A percentile compares a stretch with the other conserved stretches of the same genome.
Conservation (phyloP, 2,888 invertebrate species). For the Eristalinus sepulchralis region DNA sequence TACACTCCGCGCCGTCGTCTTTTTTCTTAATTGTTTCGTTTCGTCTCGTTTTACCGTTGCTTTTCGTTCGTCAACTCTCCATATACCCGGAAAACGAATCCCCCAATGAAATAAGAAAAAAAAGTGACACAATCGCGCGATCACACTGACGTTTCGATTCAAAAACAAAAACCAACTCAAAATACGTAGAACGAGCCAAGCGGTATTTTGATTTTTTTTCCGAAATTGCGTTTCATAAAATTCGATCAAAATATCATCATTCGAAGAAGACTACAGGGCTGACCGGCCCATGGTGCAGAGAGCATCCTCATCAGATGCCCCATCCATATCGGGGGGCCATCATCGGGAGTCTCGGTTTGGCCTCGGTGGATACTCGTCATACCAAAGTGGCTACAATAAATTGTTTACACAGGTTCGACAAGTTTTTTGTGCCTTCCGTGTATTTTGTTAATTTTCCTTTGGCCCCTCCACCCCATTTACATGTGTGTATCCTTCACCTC, state of each 20-base stretch:
- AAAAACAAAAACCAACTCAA: background rate
- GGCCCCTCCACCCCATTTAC: background rate
- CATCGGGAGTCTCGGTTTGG: conserved; percentile 81
- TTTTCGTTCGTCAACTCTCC: background rate
- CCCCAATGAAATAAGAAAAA: background rate
- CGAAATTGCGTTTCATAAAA: conserved; percentile 74
- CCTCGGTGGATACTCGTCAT: conserved; percentile 80
- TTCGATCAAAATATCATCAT: conserved; percentile 80
- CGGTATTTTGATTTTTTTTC: conserved; percentile 44
- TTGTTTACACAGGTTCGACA: conserved; percentile 80
- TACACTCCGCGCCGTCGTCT: background rate
- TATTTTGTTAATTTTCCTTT: background rate
- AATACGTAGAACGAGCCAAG: background rate
- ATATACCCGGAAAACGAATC: background rate
- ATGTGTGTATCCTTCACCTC: background rate
- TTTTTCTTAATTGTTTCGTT: background rate
- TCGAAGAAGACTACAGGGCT: conserved; percentile 81
- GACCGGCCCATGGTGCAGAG: conserved; percentile 82
- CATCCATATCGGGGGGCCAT: conserved; percentile 79
- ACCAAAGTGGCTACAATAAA: conserved; percentile 81
- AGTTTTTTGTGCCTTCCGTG: background rate
- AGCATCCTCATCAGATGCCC: conserved; percentile 81
- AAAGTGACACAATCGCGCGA: conserved; percentile 1
- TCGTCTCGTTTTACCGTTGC: background rate
- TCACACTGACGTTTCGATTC: background rate